Evolutionary conservation across 2,888 invertebrate genomes (phyloP).

Genomic region (Andrena bicolor): DNA sequence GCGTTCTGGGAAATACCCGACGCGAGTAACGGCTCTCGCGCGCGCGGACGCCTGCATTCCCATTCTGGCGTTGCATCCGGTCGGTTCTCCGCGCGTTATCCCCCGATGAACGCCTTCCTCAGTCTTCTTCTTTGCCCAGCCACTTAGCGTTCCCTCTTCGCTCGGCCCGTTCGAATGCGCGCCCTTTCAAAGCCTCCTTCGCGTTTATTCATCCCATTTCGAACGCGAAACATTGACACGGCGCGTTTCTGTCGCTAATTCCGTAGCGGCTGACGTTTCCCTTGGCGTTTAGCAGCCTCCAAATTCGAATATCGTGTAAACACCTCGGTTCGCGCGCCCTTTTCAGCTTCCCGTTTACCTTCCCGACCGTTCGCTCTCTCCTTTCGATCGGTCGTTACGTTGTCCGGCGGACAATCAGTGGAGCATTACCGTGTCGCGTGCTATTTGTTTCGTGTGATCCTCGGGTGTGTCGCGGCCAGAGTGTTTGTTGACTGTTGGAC

Average conservation of each 20-base stretch:
- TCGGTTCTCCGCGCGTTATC: conserved; percentile 70
- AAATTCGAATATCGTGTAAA: not conserved
- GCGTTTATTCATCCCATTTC: conserved; percentile 37
- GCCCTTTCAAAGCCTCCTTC: conserved; percentile 49
- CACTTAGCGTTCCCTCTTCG: conserved; percentile 52
- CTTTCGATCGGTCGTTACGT: not conserved
- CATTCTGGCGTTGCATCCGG: conserved; percentile 82
- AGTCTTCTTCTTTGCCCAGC: conserved; percentile 51
- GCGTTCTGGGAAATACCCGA: conserved; percentile 83
- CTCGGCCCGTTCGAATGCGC: conserved; percentile 26
- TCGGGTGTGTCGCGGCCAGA: conserved; percentile 11
- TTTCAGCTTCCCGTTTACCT: not conserved
- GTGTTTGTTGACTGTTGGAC: conserved; percentile 22
- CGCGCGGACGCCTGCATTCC: conserved; percentile 79
- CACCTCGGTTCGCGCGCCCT: not conserved
- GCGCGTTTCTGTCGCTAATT: conserved; percentile 14
- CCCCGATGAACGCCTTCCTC: conserved; percentile 50
- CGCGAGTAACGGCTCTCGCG: conserved; percentile 81
- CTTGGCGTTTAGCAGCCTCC: not conserved
- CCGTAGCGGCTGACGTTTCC: not conserved
- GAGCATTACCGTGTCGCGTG: conserved; percentile 1
- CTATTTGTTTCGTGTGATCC: conserved; percentile 3
- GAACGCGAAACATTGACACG: conserved; percentile 28
- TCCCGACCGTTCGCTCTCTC: not conserved
- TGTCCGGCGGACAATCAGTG: not conserved